Base-by-base conservation (phyloP, 2,888 invertebrate genomes). In the Acanthopleura granulata region DNA sequence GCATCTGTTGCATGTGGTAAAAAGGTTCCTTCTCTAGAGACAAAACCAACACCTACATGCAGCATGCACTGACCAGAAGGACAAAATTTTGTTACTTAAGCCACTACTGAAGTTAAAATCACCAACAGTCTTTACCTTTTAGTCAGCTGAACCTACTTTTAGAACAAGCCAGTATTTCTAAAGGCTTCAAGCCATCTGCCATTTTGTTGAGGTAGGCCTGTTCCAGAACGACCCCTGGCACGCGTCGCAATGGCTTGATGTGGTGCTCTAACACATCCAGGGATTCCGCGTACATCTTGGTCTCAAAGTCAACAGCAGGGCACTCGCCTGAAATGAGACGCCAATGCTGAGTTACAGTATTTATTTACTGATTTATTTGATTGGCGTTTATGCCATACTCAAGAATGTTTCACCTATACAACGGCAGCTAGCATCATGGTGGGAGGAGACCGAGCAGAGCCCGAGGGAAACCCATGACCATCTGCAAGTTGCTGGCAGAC, bases 191-290 rank as follows among this genome's bases (percentile, higher is more conserved):
- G 12, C 89, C 88, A 14, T 89, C 89, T 1, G 87, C 84, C 88
- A 90, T 89, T 78, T 89, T 89, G 82, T 85, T 87, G 61, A 89
- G 86, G 76, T 89, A 90, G 40, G 87, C 76, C 81, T 90, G 89
- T 76, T 89, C 90, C 69, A 90, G 81, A 1, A 90, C 86, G 4
- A 90, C 88, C 0, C 89, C 89, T 0, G 89, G 87, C n/a, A 89
- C 84, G 16, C 86, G 79, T 15, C 86, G 76, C 49, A 87, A 76
- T 1, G 89, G 89, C 74, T 87, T 88, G 62, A 90, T 83, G 72
- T 86, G 86, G 78, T 89, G 86, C 72, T 89, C 88, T 72, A 90
- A 79, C 1, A 89, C 86, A 74, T 88, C 88, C 76, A 90, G 76
- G 75, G 88, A 86, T 75, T 90, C 90, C 1, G 80, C 78, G 78